Base-by-base conservation (phyloP, 2,888 invertebrate species). In the Arge pagana region DNA sequence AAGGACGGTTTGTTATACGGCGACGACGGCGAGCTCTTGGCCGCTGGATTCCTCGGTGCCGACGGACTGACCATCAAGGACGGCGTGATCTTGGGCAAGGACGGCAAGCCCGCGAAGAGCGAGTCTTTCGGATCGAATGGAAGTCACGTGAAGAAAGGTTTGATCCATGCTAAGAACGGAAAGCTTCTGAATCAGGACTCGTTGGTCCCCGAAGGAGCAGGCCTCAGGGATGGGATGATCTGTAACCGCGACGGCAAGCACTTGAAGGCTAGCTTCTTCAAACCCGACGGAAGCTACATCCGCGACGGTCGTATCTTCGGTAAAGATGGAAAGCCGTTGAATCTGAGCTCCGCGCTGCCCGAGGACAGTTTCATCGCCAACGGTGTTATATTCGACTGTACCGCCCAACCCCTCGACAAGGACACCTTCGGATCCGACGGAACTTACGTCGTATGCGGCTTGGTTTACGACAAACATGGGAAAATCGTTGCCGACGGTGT, bases 351-450 rank as follows among this genome's bases (percentile, higher is more conserved):
- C 1, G 50, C 66, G 1, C 54, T 76, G 6, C 68, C 75, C 1
- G 67, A 63, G 10, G 74, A 74, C 11, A 67, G 71, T 50, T 72
- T 66, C 53, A 64, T 76, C 4, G 56, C 63, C 3, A 72, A 71
- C 39, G 74, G 75, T 2, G 63, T 73, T 2, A 72, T 76, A 11
- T 73, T 68, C 39, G 70, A 70, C 23, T 52, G 63, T 10, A 45
- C 61, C 0, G 72, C 70, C 0, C 67, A 63, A 24, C 66, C 72
- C 0, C 36, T 74, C 5, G 61, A 67, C 35, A 71, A 65, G 21
- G 69, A 66, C 41, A 57, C 65, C 10, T 75, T 74, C 13, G 70
- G 72, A 7, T 74, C 74, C 0, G 74, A 76, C 23, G 74, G 74
- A 16, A 69, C 74, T 4, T 70, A 72, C 50, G 66, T 74, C 0